Evolutionary conservation across 1,140 invertebrate species (phyloP), one percentile per base, ranked within the genome.

Genomic region (Bombus haemorrhoidalis): DNA sequence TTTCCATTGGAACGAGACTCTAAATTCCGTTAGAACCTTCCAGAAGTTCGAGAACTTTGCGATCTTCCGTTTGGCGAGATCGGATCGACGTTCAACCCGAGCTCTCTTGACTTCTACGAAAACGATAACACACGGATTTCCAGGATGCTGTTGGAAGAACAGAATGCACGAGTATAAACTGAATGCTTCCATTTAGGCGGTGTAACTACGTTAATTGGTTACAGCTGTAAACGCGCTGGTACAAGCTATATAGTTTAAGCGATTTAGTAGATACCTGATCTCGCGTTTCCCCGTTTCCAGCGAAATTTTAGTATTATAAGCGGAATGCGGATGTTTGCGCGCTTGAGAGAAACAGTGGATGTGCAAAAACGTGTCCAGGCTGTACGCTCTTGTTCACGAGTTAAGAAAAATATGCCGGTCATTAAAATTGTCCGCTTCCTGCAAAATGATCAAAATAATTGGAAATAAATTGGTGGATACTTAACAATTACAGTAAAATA

Each of bases 161-260:
- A 69, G 73, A 69, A 53, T 34, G 74, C 37, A 15, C 32, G 75
- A 62, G 53, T 57, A 43, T 47, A 59, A 84, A 43, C 37, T 79
- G 64, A 84, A 84, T 79, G 82, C 47, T 47, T 34, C 25, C 75
- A 78, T 84, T 84, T 84, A 84, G 13, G 37, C 59, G 62, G 47
- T 32, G 75, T 59, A 83, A 53, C 34, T n/a, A 59, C 8, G 39
- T 71, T 79, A 84, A 84, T 84, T 84, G 66, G 59, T 37, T 15
- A 43, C 82, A 72, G 75, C 82, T 84, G 82, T 71, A 84, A 53
- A 39, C 34, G 64, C 3, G 32, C 15, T 13, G 28, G 41, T 18
- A 71, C 22, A 32, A 37, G 28, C 2, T 32, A 64, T 47, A 15
- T 8, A 53, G 25, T 12, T 41, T 37, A 28, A 47, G 25, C n/a